Percentiles rank a stretch among this genome's conserved stretches.
Evolutionary conservation across 2,888 invertebrate genomes (phyloP).

Genomic region (Rapana venosa): DNA sequence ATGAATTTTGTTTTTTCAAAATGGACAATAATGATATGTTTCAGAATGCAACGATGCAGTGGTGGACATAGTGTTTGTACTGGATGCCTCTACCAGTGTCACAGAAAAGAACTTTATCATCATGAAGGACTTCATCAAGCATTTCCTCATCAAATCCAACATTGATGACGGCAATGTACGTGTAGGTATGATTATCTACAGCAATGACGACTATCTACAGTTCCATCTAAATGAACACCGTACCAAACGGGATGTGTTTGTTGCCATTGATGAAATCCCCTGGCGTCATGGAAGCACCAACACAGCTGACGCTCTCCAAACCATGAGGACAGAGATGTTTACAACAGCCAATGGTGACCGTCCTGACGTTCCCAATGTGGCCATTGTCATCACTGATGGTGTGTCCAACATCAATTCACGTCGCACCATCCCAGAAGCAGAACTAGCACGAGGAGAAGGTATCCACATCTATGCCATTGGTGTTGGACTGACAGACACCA

Average conservation of each 20-base stretch:
- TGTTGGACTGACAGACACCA: slow-evolving; percentile 58
- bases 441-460: slow-evolving; percentile 48
- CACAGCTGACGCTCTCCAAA: slow-evolving; percentile 63
- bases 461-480: slow-evolving; percentile 62
- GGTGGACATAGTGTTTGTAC: slow-evolving; percentile 68
- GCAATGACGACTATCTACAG: slow-evolving; percentile 55
- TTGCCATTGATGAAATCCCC: slow-evolving; percentile 56
- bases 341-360: slow-evolving; percentile 64
- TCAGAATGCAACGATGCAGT: slow-evolving; percentile 31
- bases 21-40: neutral
- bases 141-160: slow-evolving; percentile 57
- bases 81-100: slow-evolving; percentile 71
- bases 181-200: slow-evolving; percentile 56
- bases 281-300: slow-evolving; percentile 64
- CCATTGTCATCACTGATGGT: slow-evolving; percentile 67
- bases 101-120: slow-evolving; percentile 60
- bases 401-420: slow-evolving; percentile 67
- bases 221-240: slow-evolving; percentile 59
- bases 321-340: slow-evolving; percentile 60
- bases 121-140: slow-evolving; percentile 60
- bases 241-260: slow-evolving; percentile 50
- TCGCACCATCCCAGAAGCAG: slow-evolving; percentile 65
- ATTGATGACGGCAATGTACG: slow-evolving; percentile 64
- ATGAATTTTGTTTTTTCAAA: too few relatives aligned
- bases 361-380: slow-evolving; percentile 58